Conservation (phyloP, 2,113 vertebrate species). For the Cricetomys ansorgei region DNA sequence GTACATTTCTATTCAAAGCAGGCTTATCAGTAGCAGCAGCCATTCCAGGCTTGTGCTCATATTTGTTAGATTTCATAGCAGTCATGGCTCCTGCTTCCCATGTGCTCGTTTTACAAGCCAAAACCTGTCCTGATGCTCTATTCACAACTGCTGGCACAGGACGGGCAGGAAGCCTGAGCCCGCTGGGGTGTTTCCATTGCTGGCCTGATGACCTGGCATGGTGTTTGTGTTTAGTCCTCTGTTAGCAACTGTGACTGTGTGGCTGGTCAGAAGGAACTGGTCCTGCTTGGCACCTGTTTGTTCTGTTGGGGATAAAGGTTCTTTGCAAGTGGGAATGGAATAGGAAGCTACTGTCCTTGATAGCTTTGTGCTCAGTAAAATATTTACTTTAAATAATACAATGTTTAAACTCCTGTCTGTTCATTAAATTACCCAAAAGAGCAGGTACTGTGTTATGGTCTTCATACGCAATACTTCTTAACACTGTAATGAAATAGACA, state of each 20-base stretch:
- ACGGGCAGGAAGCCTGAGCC: background rate
- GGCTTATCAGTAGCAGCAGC: conserved; percentile 9
- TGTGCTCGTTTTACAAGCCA: conserved; percentile 1
- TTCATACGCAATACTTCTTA: background rate
- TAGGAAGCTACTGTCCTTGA: background rate
- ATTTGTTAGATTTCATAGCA: conserved; percentile 35
- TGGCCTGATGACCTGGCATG: background rate
- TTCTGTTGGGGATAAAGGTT: background rate
- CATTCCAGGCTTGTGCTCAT: background rate
- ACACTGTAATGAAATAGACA: background rate
- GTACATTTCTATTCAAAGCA: conserved; percentile 27
- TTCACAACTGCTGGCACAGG: background rate
- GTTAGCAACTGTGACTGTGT: background rate
- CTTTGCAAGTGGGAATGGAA: background rate
- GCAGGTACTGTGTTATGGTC: background rate
- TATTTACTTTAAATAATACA: conserved; percentile 12
- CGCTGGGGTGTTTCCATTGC: background rate
- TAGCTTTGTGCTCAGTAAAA: background rate
- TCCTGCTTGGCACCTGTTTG: background rate
- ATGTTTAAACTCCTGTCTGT: background rate
- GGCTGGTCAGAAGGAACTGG: background rate
- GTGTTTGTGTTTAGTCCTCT: background rate
- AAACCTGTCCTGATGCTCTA: background rate
- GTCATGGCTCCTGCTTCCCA: background rate
- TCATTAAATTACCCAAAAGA: background rate